Conservation (phyloP, 2,797 vertebrate species). For the Harpagifer antarcticus region DNA sequence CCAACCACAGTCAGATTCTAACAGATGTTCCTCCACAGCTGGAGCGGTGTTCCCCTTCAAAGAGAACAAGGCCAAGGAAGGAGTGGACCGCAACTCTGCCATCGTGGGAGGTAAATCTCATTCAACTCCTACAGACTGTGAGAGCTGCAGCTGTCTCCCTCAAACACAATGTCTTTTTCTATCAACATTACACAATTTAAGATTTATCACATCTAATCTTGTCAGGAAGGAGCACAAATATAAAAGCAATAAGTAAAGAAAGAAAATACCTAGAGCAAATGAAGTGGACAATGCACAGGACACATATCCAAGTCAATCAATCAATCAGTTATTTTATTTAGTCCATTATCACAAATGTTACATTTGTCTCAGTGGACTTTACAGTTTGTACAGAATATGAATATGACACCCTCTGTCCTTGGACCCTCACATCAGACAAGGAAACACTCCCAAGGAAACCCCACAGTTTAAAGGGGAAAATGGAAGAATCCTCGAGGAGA, state of each 20-base stretch:
- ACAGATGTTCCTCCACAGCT: slow-evolving; percentile 72
- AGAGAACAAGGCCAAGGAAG: slow-evolving; percentile 87
- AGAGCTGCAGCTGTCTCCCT: not conserved
- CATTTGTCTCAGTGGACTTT: too few species aligned
- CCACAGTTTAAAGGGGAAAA: too few species aligned
- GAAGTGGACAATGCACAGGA: not conserved
- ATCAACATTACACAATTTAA: not conserved
- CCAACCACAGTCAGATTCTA: not conserved
- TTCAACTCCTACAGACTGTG: not conserved
- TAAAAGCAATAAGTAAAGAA: not conserved
- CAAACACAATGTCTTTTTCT: not conserved
- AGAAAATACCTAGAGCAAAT: not conserved
- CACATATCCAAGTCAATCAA: too few species aligned
- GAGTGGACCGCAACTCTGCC: slow-evolving; percentile 93
- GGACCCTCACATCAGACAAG: too few species aligned
- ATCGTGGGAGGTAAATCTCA: slow-evolving; percentile 91
- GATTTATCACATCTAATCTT: not conserved
- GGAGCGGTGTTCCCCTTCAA: slow-evolving; percentile 91
- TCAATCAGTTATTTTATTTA: too few species aligned
- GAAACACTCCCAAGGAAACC: too few species aligned
- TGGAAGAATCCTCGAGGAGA: too few species aligned
- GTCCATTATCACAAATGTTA: too few species aligned
- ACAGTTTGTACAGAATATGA: too few species aligned
- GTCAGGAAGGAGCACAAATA: not conserved
- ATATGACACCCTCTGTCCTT: too few species aligned